A percentile compares a stretch with the other conserved stretches of the same genome.
Conservation (phyloP, 2,797 vertebrate species). For the Margarornis squamiger region DNA sequence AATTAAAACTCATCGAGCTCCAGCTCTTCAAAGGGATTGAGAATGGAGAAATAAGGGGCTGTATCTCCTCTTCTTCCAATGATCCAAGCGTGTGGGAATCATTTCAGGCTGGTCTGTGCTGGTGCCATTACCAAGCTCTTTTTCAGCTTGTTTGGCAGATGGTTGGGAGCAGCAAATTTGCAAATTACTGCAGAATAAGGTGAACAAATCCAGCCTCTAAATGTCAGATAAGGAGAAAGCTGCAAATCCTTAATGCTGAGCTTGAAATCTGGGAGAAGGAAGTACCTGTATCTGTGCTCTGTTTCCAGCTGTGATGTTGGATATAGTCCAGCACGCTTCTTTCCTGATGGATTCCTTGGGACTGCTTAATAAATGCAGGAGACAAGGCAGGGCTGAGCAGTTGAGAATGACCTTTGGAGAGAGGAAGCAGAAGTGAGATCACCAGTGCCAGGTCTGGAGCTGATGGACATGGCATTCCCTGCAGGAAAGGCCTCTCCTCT, state of each 20-base stretch:
- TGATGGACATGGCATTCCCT: rapidly evolving
- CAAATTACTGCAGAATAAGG: neutral
- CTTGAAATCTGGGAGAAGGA: neutral
- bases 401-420: slow-evolving; percentile 91
- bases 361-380: slow-evolving; percentile 95
- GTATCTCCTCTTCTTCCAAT: neutral
- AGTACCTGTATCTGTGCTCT: slow-evolving; percentile 93
- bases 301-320: slow-evolving; percentile 98
- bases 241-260: neutral
- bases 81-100: neutral
- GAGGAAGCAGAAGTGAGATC: neutral
- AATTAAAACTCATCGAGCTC: neutral
- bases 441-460: neutral
- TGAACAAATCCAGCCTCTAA: neutral
- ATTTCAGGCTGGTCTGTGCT: neutral
- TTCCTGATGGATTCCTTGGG: slow-evolving; percentile 98
- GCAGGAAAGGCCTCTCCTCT: neutral
- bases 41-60: neutral
- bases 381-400: slow-evolving; percentile 96
- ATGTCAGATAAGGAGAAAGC: neutral
- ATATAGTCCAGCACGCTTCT: slow-evolving; percentile 99
- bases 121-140: neutral
- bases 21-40: neutral
- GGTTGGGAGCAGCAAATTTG: neutral
- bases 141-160: neutral